Evolutionary conservation across 2,888 invertebrate species (phyloP).

Genomic region (Macrophya alboannulata): DNA sequence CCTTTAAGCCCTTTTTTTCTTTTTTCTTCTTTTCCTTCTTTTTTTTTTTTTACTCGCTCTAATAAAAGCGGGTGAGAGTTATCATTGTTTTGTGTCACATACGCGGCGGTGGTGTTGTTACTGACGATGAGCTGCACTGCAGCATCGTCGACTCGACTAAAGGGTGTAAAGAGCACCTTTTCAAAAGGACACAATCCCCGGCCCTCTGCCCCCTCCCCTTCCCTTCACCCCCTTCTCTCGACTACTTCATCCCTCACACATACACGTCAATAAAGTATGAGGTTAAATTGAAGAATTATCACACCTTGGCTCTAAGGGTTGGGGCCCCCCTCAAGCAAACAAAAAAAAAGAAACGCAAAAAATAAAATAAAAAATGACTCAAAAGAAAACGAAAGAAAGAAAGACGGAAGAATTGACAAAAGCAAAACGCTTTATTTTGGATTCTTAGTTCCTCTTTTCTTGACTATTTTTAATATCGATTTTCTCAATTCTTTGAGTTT

Average conservation of each 20-base stretch:
- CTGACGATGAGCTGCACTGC: neutral
- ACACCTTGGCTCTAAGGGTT: constrained; percentile 67
- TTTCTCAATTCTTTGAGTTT: constrained; percentile 62
- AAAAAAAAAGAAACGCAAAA: neutral
- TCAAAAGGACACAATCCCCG: constrained; percentile 19
- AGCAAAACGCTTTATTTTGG: neutral
- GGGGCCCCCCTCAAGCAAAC: neutral
- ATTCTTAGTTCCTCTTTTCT: neutral
- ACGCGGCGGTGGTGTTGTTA: neutral
- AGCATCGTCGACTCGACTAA: constrained; percentile 5
- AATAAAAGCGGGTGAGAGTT: constrained; percentile 1
- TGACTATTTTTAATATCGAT: neutral
- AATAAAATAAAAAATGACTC: neutral
- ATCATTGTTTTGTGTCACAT: constrained; percentile 35
- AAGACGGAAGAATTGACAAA: neutral
- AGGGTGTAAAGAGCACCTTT: constrained; percentile 29
- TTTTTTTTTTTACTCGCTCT: neutral
- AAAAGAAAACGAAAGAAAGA: neutral
- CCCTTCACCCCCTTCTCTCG: neutral
- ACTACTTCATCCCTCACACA: neutral
- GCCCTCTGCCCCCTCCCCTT: neutral
- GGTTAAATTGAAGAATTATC: constrained; percentile 79
- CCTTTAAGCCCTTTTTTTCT: constrained; percentile 22
- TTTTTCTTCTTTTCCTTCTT: neutral
- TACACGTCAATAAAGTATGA: constrained; percentile 76